These are phyloP conservation scores for Zoroaster sp. DNA, from an alignment of 53 echinoderm and acorn worm species.

Conservation along the genomic window DNA sequence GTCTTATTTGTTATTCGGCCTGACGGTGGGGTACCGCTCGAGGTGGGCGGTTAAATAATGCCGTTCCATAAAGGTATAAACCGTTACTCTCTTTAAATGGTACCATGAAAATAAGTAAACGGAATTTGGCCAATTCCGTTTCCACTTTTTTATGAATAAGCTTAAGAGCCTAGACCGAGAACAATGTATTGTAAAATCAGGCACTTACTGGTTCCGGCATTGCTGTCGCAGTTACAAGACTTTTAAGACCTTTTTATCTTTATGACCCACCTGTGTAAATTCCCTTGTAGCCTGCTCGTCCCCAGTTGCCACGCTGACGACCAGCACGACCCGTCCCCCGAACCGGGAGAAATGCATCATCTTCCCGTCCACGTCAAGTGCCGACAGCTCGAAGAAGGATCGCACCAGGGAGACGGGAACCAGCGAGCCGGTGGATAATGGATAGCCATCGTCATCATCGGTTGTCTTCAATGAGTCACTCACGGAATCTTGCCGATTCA, in stretches of 20 bases:
- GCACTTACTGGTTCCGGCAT: background rate
- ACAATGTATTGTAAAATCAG: background rate
- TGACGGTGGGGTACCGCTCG: no score
- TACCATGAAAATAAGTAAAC: no score
- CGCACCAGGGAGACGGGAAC: constrained; percentile 58
- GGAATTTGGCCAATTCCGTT: no score
- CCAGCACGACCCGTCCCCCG: constrained; percentile 57
- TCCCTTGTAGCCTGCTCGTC: constrained; percentile 62
- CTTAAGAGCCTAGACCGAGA: background rate
- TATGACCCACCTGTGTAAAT: constrained; percentile 58
- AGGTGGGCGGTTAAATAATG: no score
- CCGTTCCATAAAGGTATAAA: no score
- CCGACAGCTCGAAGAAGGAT: constrained; percentile 72
- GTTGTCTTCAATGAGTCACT: background rate
- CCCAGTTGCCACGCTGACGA: constrained; percentile 65
- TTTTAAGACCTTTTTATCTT: background rate
- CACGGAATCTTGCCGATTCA: background rate
- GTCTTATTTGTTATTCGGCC: no score
- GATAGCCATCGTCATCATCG: background rate
- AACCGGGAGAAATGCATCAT: constrained; percentile 69
- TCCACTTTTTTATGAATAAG: no score
- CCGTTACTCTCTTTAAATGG: no score
- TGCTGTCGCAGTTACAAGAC: background rate
- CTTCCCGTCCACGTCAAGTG: constrained; percentile 42
- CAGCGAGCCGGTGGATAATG: background rate